Base-by-base conservation (phyloP, 2,888 invertebrate genomes). In the Pandemis cinnamomeana region DNA sequence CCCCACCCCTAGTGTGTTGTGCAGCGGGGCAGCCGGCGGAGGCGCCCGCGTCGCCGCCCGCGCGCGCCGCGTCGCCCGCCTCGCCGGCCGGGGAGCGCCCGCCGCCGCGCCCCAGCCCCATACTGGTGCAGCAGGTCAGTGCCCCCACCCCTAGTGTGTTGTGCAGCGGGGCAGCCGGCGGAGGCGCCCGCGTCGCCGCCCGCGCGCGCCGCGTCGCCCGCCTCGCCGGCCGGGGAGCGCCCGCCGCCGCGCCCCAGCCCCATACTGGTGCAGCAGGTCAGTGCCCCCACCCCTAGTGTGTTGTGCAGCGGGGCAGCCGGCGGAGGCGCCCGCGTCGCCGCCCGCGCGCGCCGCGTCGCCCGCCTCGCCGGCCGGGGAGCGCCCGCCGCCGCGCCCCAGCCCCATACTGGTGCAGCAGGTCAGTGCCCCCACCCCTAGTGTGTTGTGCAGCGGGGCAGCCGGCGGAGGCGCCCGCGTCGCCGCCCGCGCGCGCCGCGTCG, bases 401-500 rank as follows among this genome's bases (percentile, higher is more conserved):
- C 46, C 46, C 46, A 46, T 46, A 46, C 46, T 46, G 46, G 46
- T 46, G 4, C 46, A 46, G 11, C 46, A 46, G 46, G 46, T 46
- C 20, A 20, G 20, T 20, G 20, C 20, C 20, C n/a, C n/a, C n/a
- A n/a, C n/a, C n/a, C 20, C 20, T 20, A 20, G 20, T 20, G 20
- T 44, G 1, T 8, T 8, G 7, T 46, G 2, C 46, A 46, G 46
- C 46, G 10, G 46, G 46, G 46, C 46, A 8, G 46, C 10, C 8
- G 0, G 20, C 15, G 55, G 15, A 15, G 55, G 15, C 20, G 20
- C 55, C 55, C 7, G 55, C 73, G 8, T 66, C 77, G n/a, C 51
- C 80, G 27, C 71, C 79, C 15, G 72, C 79, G 0, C 55, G 78
- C 66, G 68, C 73, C n/a, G 20, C 74, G 46, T 58, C 67, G 27